Evolutionary conservation across 2,888 invertebrate species (phyloP), one percentile per base, ranked within the genome.

Genomic region (Plutella xylostella): DNA sequence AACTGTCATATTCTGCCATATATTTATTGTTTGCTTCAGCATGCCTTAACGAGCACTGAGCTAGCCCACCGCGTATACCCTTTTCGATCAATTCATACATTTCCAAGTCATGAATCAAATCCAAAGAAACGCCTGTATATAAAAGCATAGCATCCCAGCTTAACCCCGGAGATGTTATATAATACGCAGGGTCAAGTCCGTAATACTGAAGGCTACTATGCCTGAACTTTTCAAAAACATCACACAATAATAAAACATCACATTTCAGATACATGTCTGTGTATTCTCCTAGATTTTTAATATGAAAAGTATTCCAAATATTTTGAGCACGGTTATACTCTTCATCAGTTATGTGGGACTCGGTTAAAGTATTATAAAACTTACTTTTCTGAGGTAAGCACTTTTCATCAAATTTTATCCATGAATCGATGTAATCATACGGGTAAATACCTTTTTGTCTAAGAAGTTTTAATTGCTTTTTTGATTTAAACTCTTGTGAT

Each of bases 71-170:
- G 3, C 35, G 4, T 18, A 35, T 35, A 11, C 18, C 35, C 17
- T 35, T 11, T 17, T 35, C 35, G 9, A 35, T 5, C 18, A 35
- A n/a, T 35, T 35, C 17, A 12, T 35, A 35, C 17, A 35, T 17
- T 35, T 35, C 35, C 7, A 35, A 4, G 12, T 35, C 18, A 7
- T 15, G 5, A 18, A 35, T 35, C 17, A 35, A 14, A 11, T 35
- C 18, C 17, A 35, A 35, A 6, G 9, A 3, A 19, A 48, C 33
- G 19, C 37, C 19, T 6, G 48, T 48, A n/a, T 45, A 21, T 30
- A 48, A 42, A 12, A 51, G 25, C 48, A 48, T 51, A 14, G 40
- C 47, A 38, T 48, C 51, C 45, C 48, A 51, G 12, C 45, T 39
- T 21, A 45, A 43, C 5, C 19, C 38, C 11, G 46, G 46, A 2